Evolutionary conservation across 2,888 invertebrate genomes (phyloP), one percentile per base, ranked within the genome.

Genomic region (Cantharis flavilabris): DNA sequence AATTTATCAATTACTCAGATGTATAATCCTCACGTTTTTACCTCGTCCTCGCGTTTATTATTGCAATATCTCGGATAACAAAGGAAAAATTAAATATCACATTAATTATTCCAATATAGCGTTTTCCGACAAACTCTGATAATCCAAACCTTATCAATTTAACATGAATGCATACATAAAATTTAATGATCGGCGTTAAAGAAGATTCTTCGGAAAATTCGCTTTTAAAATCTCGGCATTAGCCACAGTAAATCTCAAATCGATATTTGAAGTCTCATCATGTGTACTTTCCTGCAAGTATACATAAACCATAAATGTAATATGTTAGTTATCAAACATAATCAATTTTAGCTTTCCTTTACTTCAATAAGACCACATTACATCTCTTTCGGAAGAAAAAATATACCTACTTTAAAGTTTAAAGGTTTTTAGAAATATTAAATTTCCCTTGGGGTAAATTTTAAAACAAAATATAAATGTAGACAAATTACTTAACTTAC

Each of bases 21-120:
- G 62, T 72, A 76, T 72, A 69, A 63, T 62, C 20, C 16, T 71
- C 75, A 76, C 75, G 75, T 76, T 72, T 62, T 72, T 65, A 72
- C 63, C 62, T 76, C 70, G 63, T 76, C 76, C 69, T 69, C 72
- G 70, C 67, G 30, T 71, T 71, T 67, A 72, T 72, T 76, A 72
- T 67, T 67, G 65, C 65, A 67, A 67, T 67, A 67, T 67, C 26
- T 67, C 65, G 65, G 23, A 67, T 67, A 67, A 26, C 65, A 49
- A n/a, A n/a, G n/a, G 49, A 49, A 49, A 49, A 49, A 49, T 49
- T 49, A 49, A 49, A 49, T n/a, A 49, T 49, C 49, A n/a, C 49
- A 49, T 49, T 49, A 49, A 49, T 49, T 49, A 49, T 49, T 49
- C n/a, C 49, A n/a, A 49, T 33, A 49, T n/a, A 13, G n/a, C 49